A percentile compares a stretch with the other conserved stretches of the same genome.
Conservation (phyloP, 2,113 vertebrate species). For the Rostratula benghalensis region DNA sequence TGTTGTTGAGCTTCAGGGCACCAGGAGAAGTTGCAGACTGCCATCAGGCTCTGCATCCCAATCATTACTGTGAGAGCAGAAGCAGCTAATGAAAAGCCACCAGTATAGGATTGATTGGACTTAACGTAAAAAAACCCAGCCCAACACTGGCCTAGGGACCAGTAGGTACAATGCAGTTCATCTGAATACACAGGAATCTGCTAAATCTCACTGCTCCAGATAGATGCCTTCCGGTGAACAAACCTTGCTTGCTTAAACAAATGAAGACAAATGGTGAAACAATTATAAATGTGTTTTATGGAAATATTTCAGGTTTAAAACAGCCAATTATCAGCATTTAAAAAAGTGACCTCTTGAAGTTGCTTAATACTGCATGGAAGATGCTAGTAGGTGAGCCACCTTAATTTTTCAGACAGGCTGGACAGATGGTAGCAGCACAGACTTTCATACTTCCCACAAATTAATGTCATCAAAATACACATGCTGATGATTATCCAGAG, state of each 20-base stretch:
- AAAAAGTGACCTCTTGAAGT: background rate
- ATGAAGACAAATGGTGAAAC: background rate
- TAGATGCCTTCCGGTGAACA: background rate
- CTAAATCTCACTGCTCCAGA: too few relatives aligned
- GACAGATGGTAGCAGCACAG: background rate
- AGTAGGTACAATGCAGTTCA: background rate
- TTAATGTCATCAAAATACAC: background rate
- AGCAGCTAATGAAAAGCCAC: constrained; percentile 12
- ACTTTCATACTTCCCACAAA: background rate
- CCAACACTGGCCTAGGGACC: background rate
- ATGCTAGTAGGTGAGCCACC: background rate
- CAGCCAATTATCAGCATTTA: background rate
- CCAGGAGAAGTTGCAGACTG: constrained; percentile 14
- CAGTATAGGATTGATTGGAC: background rate
- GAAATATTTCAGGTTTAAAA: background rate
- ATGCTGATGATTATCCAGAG: background rate
- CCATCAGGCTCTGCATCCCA: background rate
- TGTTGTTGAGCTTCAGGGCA: constrained; percentile 41
- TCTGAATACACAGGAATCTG: background rate
- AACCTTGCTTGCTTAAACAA: background rate
- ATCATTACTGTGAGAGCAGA: background rate
- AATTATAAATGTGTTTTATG: fast-evolving
- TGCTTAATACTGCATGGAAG: background rate
- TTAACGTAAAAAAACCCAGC: background rate
- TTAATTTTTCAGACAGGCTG: background rate